These are phyloP conservation scores for Subacronicta megacephala DNA, from an alignment of 2,888 invertebrate species.

Conservation along the genomic window DNA sequence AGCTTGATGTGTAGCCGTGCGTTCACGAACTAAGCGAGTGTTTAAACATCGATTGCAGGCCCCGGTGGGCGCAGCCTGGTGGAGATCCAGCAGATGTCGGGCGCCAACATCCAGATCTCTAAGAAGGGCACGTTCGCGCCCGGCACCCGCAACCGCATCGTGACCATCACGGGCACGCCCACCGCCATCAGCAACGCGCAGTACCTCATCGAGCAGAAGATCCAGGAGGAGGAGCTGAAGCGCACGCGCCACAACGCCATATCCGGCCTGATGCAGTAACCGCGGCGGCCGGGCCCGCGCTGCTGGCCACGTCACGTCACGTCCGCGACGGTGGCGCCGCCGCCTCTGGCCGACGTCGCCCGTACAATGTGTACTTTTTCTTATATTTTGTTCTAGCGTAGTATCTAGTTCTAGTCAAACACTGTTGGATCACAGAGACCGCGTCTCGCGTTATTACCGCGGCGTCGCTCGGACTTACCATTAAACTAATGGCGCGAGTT, in stretches of 20 bases:
- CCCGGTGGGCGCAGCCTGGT: constrained; percentile 98
- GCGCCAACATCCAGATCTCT: constrained; percentile 99
- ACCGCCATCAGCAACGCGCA: constrained; percentile 97
- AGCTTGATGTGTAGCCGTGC: too few species aligned
- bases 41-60: too few species aligned
- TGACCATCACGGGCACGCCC: constrained; percentile 97
- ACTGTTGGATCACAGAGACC: constrained; percentile 59
- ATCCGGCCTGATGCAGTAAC: constrained; percentile 93
- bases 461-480: constrained; percentile 20
- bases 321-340: background rate
- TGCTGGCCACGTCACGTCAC: too few species aligned
- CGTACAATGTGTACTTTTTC: constrained; percentile 33
- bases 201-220: constrained; percentile 98
- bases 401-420: constrained; percentile 65
- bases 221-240: constrained; percentile 98
- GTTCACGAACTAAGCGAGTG: too few species aligned
- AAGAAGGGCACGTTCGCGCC: constrained; percentile 99
- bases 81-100: constrained; percentile 99
- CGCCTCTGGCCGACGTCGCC: constrained; percentile 23
- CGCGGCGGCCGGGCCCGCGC: too few species aligned
- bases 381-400: constrained; percentile 56
- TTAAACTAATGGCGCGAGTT: constrained; percentile 68
- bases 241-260: constrained; percentile 96
- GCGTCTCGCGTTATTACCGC: constrained; percentile 23
- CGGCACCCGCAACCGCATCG: constrained; percentile 98